Evolutionary conservation across 2,888 invertebrate genomes (phyloP).

Genomic region (Ophion costatus): DNA sequence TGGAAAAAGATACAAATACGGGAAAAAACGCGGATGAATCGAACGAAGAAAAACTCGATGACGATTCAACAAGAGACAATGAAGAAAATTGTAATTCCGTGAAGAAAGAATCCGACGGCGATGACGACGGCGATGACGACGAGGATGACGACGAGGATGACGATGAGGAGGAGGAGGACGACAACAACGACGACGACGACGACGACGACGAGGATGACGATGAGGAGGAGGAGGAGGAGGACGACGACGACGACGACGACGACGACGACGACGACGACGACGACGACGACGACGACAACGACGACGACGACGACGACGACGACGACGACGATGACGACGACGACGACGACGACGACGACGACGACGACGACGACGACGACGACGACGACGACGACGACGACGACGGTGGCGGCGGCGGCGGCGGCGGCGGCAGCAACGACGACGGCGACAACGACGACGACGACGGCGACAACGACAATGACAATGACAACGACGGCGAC

Average conservation of each 20-base stretch:
- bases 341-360: slow-evolving; percentile 79
- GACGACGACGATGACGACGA: slow-evolving; percentile 57
- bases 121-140: too few species aligned
- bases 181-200: slow-evolving; percentile 36
- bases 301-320: slow-evolving; percentile 64
- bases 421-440: background rate
- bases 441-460: too few species aligned
- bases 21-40: slow-evolving; percentile 62
- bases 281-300: slow-evolving; percentile 79
- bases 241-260: too few species aligned
- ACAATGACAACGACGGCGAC: slow-evolving; percentile 56
- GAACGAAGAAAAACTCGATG: slow-evolving; percentile 24
- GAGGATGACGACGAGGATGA: slow-evolving; percentile 46
- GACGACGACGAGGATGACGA: slow-evolving; percentile 73
- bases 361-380: slow-evolving; percentile 67
- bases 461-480: background rate
- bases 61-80: slow-evolving; percentile 1
- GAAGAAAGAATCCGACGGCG: slow-evolving; percentile 5
- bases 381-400: too few species aligned
- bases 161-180: slow-evolving; percentile 63
- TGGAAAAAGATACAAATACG: slow-evolving; percentile 39
- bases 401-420: too few species aligned
- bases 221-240: too few species aligned
- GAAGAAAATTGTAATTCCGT: slow-evolving; percentile 39
- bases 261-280: slow-evolving; percentile 58